A percentile compares a stretch with the other conserved stretches of the same genome.
These are phyloP conservation scores for Cyprinella venusta DNA, from an alignment of 2,797 vertebrate genomes.

Conservation along the genomic window DNA sequence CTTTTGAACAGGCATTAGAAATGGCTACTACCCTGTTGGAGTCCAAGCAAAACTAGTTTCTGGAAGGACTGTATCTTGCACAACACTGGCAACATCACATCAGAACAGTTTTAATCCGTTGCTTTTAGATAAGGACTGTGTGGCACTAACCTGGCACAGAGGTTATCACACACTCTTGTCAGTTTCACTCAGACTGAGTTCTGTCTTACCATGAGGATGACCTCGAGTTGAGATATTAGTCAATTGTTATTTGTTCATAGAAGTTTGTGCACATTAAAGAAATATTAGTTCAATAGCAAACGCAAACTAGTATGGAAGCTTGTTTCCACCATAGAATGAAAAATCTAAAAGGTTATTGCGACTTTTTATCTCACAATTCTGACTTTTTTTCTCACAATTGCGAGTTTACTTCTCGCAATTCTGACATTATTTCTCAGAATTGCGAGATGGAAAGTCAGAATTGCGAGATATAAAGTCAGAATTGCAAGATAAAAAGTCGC, in stretches of 20 bases:
- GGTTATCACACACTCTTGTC: slow-evolving; percentile 17
- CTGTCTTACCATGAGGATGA: neutral
- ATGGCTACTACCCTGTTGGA: neutral
- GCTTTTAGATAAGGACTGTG: neutral
- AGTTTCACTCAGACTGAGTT: slow-evolving; percentile 2
- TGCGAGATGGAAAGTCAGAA: no score
- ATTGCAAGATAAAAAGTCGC: no score
- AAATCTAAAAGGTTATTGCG: no score
- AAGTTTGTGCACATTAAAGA: neutral
- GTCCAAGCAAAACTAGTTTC: slow-evolving; percentile 1
- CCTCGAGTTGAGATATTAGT: neutral
- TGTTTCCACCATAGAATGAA: no score
- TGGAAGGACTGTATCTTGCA: neutral
- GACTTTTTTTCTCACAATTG: no score
- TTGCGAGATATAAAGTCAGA: no score
- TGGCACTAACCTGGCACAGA: slow-evolving; percentile 13
- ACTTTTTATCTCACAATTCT: no score
- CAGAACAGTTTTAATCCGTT: neutral
- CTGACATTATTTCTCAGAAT: no score
- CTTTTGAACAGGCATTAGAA: neutral
- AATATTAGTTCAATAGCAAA: neutral
- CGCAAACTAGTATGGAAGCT: neutral
- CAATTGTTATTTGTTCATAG: neutral
- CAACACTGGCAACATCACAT: neutral
- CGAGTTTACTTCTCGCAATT: no score